Conservation (phyloP, 2,888 invertebrate species). For the Rugalucina vietnamica region DNA sequence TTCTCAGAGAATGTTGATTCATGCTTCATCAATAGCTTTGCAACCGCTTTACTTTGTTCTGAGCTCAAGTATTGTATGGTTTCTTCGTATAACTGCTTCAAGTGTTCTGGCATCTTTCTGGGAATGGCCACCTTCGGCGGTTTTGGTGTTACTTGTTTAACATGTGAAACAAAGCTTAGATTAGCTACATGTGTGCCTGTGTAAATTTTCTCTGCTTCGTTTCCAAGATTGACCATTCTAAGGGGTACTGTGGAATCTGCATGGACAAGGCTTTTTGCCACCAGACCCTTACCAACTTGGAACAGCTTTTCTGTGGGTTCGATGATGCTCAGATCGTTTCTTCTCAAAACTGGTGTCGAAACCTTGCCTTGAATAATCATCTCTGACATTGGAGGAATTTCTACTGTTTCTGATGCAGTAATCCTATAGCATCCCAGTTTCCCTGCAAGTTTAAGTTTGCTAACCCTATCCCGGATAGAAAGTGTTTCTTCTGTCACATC, state of each 20-base stretch:
- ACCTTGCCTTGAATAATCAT: slow-evolving; percentile 15
- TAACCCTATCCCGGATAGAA: not conserved
- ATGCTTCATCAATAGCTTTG: slow-evolving; percentile 16
- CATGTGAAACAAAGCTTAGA: slow-evolving; percentile 7
- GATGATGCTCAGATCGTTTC: slow-evolving; percentile 14
- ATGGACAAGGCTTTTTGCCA: slow-evolving; percentile 44
- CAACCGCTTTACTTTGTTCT: slow-evolving; percentile 6
- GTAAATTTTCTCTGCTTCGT: slow-evolving; percentile 36
- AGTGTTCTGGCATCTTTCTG: not conserved
- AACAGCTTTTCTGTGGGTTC: slow-evolving; percentile 26
- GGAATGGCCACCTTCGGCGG: not conserved
- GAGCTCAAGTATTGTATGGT: not conserved
- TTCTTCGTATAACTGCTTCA: slow-evolving; percentile 8
- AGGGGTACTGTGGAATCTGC: slow-evolving; percentile 36
- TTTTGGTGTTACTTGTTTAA: not conserved
- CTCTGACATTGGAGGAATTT: slow-evolving; percentile 39
- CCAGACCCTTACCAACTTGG: slow-evolving; percentile 15
- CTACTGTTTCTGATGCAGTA: not conserved
- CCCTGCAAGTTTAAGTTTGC: not conserved
- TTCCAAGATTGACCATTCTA: slow-evolving; percentile 44
- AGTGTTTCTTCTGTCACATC: not conserved
- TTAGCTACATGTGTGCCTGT: slow-evolving; percentile 39
- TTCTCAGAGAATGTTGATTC: slow-evolving; percentile 23
- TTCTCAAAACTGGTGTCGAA: not conserved
- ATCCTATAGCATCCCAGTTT: slow-evolving; percentile 16